These are phyloP conservation scores for Cyclophora punctaria DNA, from an alignment of 2,888 invertebrate species.

Conservation along the genomic window DNA sequence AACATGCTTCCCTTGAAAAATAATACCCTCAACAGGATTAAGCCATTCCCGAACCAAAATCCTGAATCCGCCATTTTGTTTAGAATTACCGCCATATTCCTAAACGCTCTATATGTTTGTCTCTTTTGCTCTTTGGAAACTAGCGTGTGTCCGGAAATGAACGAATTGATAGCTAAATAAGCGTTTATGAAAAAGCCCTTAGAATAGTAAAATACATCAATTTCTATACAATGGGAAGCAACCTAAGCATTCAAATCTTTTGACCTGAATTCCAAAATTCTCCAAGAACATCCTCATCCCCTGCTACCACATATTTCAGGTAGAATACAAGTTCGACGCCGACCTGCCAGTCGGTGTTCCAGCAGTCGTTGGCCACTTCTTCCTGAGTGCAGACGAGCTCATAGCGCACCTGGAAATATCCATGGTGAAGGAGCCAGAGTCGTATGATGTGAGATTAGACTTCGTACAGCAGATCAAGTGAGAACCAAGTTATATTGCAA, in stretches of 20 bases:
- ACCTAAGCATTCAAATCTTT: no score
- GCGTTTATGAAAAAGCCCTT: not conserved
- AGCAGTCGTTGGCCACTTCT: constrained; percentile 31
- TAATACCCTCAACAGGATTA: no score
- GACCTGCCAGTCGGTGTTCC: constrained; percentile 24
- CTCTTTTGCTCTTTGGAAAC: no score
- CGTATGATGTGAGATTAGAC: constrained; percentile 35
- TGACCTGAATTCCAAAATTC: no score
- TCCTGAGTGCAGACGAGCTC: constrained; percentile 41
- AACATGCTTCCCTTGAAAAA: no score
- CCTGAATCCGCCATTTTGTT: no score
- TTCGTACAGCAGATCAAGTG: constrained; percentile 39
- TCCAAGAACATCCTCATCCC: not conserved
- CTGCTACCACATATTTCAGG: constrained; percentile 19
- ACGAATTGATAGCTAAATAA: no score
- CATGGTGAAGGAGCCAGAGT: constrained; percentile 28
- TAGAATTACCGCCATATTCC: no score
- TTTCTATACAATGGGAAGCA: not conserved
- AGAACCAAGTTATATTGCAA: no score
- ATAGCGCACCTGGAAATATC: constrained; percentile 34
- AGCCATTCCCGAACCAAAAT: no score
- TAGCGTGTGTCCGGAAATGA: no score
- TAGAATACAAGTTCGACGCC: constrained; percentile 40
- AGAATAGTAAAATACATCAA: not conserved
- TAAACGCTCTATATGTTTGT: no score